Percentiles rank a stretch among this genome's conserved stretches.
phyloP scores from a whole-genome alignment of 1,140 invertebrate species.

The Hyles vespertilio region DNA sequence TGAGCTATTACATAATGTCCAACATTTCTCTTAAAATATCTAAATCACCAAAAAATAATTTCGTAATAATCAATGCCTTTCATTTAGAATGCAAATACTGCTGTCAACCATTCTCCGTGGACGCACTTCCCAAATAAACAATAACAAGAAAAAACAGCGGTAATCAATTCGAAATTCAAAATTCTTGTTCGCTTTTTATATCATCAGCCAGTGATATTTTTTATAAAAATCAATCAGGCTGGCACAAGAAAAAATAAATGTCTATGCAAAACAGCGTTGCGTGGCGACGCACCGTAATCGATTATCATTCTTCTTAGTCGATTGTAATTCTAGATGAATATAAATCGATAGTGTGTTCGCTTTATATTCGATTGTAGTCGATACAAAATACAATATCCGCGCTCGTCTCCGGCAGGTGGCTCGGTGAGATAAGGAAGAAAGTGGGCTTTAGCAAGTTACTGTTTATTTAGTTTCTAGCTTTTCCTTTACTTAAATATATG shows the following conservation, averaged over 20 bases:
- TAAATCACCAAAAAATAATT: too few species aligned
- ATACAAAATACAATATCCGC: conserved; percentile 19
- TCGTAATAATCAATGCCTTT: too few species aligned
- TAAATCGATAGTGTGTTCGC: conserved; percentile 16
- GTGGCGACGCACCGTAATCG: too few species aligned
- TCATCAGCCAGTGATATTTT: conserved; percentile 5
- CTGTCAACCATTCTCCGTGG: too few species aligned
- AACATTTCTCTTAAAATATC: too few species aligned
- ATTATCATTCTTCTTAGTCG: neutral
- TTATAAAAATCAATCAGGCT: conserved; percentile 18
- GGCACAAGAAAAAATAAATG: neutral
- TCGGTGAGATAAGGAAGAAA: conserved; percentile 29
- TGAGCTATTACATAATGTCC: too few species aligned
- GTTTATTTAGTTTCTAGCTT: conserved; percentile 34
- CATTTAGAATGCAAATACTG: too few species aligned
- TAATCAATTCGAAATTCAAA: too few species aligned
- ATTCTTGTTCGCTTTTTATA: too few species aligned
- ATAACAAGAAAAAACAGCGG: too few species aligned
- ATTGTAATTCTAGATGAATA: conserved; percentile 1
- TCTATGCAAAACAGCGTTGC: neutral
- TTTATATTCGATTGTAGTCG: conserved; percentile 19
- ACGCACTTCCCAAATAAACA: too few species aligned
- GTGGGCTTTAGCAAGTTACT: conserved; percentile 32
- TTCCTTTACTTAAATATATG: conserved; percentile 9
- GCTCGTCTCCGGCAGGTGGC: conserved; percentile 32